Evolutionary conservation across 2,113 vertebrate species (phyloP).

Genomic region (Myodes glareolus): DNA sequence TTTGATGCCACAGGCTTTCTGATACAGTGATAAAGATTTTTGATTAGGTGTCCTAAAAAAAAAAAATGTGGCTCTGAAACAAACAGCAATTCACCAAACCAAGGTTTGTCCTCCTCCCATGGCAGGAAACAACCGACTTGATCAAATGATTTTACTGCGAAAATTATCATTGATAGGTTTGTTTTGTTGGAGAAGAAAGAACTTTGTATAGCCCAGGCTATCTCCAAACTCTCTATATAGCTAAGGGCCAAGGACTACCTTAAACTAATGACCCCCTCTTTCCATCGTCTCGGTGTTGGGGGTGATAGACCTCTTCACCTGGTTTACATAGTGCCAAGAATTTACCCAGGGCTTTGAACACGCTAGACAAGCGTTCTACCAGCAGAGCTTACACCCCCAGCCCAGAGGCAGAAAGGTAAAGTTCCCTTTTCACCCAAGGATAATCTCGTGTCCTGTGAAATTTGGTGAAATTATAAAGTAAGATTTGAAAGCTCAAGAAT

Average conservation of each 20-base stretch:
- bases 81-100: neutral
- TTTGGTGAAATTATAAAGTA: neutral
- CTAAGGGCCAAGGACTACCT: neutral
- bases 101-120: neutral
- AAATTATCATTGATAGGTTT: neutral
- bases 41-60: neutral
- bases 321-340: neutral
- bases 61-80: conserved; percentile 35
- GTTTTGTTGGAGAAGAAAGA: neutral
- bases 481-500: neutral
- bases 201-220: neutral
- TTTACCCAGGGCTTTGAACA: neutral
- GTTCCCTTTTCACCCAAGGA: neutral
- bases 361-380: neutral
- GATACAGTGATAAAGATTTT: neutral
- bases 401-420: neutral
- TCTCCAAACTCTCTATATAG: neutral
- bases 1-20: conserved; percentile 28
- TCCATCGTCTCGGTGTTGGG: neutral
- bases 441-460: neutral
- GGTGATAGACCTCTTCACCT: neutral
- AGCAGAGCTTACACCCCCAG: neutral
- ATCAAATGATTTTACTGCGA: conserved; percentile 22
- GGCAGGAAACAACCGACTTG: neutral
- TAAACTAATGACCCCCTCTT: neutral